Evolutionary conservation across 1,140 invertebrate species (phyloP).

Genomic region (Muscidifurax raptorellus): DNA sequence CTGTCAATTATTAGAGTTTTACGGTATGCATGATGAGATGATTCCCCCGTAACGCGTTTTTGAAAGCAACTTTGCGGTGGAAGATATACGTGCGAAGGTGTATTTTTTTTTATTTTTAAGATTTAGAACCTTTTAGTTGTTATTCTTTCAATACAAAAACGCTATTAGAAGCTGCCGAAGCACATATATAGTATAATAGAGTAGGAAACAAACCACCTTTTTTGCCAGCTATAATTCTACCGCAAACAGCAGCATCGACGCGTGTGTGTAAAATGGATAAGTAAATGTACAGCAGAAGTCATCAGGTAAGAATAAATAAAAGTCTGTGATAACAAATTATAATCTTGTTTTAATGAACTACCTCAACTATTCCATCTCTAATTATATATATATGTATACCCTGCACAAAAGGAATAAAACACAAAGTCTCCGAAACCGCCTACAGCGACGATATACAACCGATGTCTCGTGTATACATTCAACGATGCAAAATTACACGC

Average conservation of each 20-base stretch:
- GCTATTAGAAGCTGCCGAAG: not conserved
- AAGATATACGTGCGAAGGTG: not conserved
- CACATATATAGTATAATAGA: not conserved
- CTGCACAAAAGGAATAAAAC: no score
- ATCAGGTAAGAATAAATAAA: not conserved
- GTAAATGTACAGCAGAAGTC: not conserved
- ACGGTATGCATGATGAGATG: no score
- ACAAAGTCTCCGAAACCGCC: no score
- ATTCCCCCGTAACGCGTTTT: no score
- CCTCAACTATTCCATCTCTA: not conserved
- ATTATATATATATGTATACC: not conserved
- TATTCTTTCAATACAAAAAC: not conserved
- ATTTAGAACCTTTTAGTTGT: not conserved
- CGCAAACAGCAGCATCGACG: not conserved
- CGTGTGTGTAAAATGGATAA: not conserved
- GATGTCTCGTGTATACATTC: no score
- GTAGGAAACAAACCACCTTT: not conserved
- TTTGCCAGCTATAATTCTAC: not conserved
- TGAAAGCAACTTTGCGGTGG: no score
- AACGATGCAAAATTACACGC: no score
- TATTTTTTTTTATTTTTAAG: not conserved
- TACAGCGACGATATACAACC: no score
- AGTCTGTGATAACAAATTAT: not conserved
- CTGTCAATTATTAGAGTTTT: no score
- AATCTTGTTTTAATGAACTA: not conserved